Base-by-base conservation (phyloP, 2,888 invertebrate genomes). In the Troides oblongomaculatus region DNA sequence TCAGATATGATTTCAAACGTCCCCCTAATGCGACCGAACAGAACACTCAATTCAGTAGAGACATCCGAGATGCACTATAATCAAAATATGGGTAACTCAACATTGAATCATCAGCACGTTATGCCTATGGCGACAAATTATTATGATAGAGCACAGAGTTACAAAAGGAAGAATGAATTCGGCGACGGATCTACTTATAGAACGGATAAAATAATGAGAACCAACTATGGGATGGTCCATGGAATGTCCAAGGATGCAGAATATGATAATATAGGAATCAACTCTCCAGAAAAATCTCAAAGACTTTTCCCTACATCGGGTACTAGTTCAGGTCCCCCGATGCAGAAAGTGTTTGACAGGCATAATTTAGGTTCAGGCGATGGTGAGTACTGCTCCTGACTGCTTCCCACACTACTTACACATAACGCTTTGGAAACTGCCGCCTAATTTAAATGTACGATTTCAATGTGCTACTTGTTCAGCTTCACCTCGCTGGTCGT, bases 121-220 rank as follows among this genome's bases (percentile, higher is more conserved):
- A 79, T 89, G 74, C 87, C 90, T 0, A 83, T 88, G 77, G 78
- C 88, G 6, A 80, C 89, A 4, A 86, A 84, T 74, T 89, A 90
- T 73, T 92, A 89, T 75, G 91, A 92, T 25, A 81, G 91, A 25
- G 72, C 80, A 7, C 89, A 86, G 7, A 74, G 80, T 1, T 90
- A 87, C 74, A 92, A 92, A 73, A 80, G 92, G 69, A 92, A 92
- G 73, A 88, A 87, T 73, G 90, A 92, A 53, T 92, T 89, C 68
- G 86, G 86, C 2, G 90, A 91, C 72, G 83, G 85, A 0, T 83
- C 89, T 0, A 76, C 84, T 2, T 92, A 89, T 68, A 86, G 90
- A 73, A 84, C 84, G 1, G 90, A 92, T 65, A 92, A 92, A 80
- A 87, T 92, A 58, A 90, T 92, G 90, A 81, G 92, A 66, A 83